These are phyloP conservation scores for Hemaris fuciformis DNA, from an alignment of 2,888 invertebrate species.

Conservation along the genomic window DNA sequence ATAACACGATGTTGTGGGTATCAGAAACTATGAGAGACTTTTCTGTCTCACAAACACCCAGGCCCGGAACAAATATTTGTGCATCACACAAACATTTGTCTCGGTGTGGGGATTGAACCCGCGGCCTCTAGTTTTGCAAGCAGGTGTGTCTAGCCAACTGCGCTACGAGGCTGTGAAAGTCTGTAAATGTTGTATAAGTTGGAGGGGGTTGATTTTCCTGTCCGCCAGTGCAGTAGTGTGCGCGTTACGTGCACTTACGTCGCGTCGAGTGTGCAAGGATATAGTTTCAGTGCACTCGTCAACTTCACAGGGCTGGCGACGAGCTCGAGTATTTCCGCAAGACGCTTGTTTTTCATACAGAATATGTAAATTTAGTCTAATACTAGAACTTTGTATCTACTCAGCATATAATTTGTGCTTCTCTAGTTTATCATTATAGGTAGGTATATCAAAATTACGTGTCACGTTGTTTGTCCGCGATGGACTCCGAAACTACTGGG, in stretches of 20 bases:
- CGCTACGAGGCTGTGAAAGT: too few species aligned
- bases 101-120: not conserved
- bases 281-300: slow-evolving; percentile 4
- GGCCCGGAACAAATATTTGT: too few species aligned
- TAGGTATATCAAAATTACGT: too few species aligned
- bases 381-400: too few species aligned
- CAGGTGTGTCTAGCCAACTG: not conserved
- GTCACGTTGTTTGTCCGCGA: too few species aligned
- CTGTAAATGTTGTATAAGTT: not conserved
- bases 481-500: too few species aligned
- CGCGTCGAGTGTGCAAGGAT: not conserved
- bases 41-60: too few species aligned
- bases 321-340: not conserved
- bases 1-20: too few species aligned
- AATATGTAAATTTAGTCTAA: not conserved
- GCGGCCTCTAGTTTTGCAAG: not conserved
- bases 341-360: not conserved
- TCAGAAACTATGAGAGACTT: too few species aligned
- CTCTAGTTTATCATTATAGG: too few species aligned
- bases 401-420: too few species aligned
- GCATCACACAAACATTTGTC: too few species aligned
- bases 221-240: not conserved
- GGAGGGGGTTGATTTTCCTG: not conserved
- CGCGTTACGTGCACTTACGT: not conserved
- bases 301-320: not conserved